Percentiles rank a stretch among this genome's conserved stretches.
These are phyloP conservation scores for Grapholita molesta DNA, from an alignment of 1,140 invertebrate genomes.

Conservation along the genomic window DNA sequence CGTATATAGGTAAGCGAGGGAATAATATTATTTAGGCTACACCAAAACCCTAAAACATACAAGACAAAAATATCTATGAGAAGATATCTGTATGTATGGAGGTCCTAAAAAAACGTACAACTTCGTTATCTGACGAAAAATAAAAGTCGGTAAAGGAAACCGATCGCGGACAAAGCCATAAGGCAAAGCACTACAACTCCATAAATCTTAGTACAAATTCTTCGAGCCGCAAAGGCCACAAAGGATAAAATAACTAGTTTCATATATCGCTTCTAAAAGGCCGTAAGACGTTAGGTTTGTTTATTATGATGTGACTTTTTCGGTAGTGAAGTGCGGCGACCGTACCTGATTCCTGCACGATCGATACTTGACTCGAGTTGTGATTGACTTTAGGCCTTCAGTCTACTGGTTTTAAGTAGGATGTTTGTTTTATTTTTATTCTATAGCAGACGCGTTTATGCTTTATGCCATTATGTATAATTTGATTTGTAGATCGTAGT, in stretches of 20 bases:
- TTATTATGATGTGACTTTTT: not conserved
- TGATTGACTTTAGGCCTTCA: not conserved
- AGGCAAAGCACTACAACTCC: constrained; percentile 11
- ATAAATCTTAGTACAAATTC: constrained; percentile 17
- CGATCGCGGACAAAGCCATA: constrained; percentile 6
- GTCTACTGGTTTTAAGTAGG: not conserved
- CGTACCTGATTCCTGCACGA: not conserved
- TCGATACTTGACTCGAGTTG: constrained; percentile 4
- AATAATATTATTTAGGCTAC: too few relatives aligned
- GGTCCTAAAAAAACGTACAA: not conserved
- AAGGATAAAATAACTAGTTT: constrained; percentile 17
- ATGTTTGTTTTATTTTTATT: not conserved
- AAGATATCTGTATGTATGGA: not conserved
- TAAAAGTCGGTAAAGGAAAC: not conserved
- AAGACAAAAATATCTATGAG: not conserved
- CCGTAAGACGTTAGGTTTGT: not conserved
- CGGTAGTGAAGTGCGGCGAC: not conserved
- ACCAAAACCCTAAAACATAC: too few relatives aligned
- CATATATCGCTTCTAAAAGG: not conserved
- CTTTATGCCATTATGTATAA: too few relatives aligned
- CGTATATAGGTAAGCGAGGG: too few relatives aligned
- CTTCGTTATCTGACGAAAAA: constrained; percentile 2
- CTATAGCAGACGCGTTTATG: too few relatives aligned
- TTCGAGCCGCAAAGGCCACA: not conserved
- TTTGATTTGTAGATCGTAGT: too few relatives aligned